Evolutionary conservation across 2,888 invertebrate genomes (phyloP), one percentile per base, ranked within the genome.

Genomic region (Chalcosyrphus nemorum): DNA sequence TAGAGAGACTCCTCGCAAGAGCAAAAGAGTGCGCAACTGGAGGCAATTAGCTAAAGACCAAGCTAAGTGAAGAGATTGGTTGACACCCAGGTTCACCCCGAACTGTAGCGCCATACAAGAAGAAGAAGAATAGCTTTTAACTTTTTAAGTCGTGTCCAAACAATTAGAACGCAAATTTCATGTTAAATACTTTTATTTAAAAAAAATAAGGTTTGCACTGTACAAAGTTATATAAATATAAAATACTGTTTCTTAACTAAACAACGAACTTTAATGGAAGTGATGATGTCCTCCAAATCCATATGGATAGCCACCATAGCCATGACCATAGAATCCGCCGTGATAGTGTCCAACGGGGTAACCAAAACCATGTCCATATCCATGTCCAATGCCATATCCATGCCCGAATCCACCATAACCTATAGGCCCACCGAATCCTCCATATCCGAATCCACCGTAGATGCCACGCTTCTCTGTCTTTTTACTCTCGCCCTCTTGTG

Each of bases 401-500:
- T 76, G 66, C 3, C 75, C 75, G 21, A 29, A 59, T 7, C 56
- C 70, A 17, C 41, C 47, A 59, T 50, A 29, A 4, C 68, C 50
- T 1, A n/a, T n/a, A n/a, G 43, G 43, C 2, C 56, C 70, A 24
- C 29, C 41, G n/a, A n/a, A n/a, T n/a, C 70, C 72, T 19, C 76
- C 76, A 11, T 81, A 78, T 65, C 82, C 86, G 38, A 86, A 86
- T 43, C 82, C 86, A 7, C 86, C 81, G 13, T 82, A 84, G 2
- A 86, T 78, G 19, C 86, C 86, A 1, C 86, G 86, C 47, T 86
- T 86, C 45, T 86, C 78, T 29, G 82, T 86, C 52, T 71, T 82
- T 54, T 86, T 86, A 27, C 65, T 70, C 38, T 65, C 65, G 7
- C 65, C 74, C 6, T 59, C 80, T 9, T 57, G 57, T 19, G 15